Base-by-base conservation (phyloP, 2,113 vertebrate genomes). In the Centrocercus urophasianus region DNA sequence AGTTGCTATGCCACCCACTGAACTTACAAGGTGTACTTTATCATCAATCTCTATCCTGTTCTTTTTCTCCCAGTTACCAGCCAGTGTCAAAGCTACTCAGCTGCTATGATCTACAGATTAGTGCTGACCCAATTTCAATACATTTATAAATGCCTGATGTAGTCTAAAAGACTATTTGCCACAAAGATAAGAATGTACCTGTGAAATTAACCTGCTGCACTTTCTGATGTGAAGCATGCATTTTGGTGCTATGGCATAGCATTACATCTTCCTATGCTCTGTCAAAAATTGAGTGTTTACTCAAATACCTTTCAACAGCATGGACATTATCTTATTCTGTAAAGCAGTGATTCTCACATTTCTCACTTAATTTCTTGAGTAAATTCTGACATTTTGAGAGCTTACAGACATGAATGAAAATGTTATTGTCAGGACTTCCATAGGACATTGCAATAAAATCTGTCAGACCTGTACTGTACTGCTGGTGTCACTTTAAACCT, bases 1-100 rank as follows among this genome's bases (percentile, higher is more conserved):
- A 87, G 86, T 81, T 96, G 84, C 80, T 95, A 22, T 74, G 79
- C 45, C 79, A 80, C 40, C 20, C 11, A 32, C 66, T 94, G 76
- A 94, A 96, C 83, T 88, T 83, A 88, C 76, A 84, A 96, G 63
- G 25, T 24, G 1, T 6, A 77, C 47, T 95, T 32, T 60, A 73
- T 89, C 83, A 77, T 57, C 71, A 65, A 2, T 24, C 80, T 47
- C 84, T 54, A 93, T 86, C 45, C 61, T 57, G 13, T 48, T 76
- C 67, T 88, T 93, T 95, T 74, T 67, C 32, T 93, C 54, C 48
- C 32, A 81, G 56, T 86, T 83, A 69, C 45, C 3, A 74, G 25
- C n/a, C 45, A 67, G 22, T 79, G 77, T 92, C 69, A 88, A 86
- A 87, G 59, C 74, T 86, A 16, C 45, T 81, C 48, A 80, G 65